Conservation (phyloP, 1,140 invertebrate species). For the Zaprionus kolodkinae region DNA sequence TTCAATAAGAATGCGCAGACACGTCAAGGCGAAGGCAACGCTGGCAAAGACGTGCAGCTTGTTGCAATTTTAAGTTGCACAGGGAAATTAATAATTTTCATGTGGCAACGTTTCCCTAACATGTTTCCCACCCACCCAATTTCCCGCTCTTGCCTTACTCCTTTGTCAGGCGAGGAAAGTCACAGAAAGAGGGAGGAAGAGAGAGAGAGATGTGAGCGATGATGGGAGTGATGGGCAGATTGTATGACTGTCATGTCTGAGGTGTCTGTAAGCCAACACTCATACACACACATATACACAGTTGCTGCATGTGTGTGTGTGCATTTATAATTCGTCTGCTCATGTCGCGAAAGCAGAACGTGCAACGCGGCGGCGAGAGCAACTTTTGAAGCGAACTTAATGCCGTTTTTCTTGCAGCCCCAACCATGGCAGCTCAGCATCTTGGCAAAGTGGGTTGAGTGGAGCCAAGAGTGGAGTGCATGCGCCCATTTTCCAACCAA, state of each 20-base stretch:
- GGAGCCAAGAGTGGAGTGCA: neutral
- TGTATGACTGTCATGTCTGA: slow-evolving; percentile 50
- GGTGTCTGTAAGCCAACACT: slow-evolving; percentile 53
- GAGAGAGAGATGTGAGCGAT: too few species aligned
- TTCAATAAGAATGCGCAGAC: slow-evolving; percentile 39
- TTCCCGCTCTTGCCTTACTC: too few species aligned
- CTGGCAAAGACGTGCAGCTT: slow-evolving; percentile 43
- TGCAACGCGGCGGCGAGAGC: slow-evolving; percentile 15
- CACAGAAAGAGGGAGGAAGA: too few species aligned
- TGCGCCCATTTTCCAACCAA: slow-evolving; percentile 38
- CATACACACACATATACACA: slow-evolving; percentile 1
- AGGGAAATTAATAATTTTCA: slow-evolving; percentile 75
- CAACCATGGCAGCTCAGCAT: neutral
- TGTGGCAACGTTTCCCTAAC: slow-evolving; percentile 48
- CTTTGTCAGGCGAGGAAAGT: neutral
- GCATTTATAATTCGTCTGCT: slow-evolving; percentile 75
- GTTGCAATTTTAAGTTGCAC: slow-evolving; percentile 74
- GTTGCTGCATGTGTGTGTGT: slow-evolving; percentile 33
- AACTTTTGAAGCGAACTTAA: slow-evolving; percentile 63
- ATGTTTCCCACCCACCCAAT: neutral
- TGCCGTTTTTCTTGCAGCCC: slow-evolving; percentile 56
- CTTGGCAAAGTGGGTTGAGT: neutral
- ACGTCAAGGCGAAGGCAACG: slow-evolving; percentile 22
- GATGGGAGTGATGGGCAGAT: slow-evolving; percentile 32
- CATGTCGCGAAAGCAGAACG: slow-evolving; percentile 41